These are phyloP conservation scores for Ypsolopha sequella DNA, from an alignment of 2,888 invertebrate species.

Conservation along the genomic window DNA sequence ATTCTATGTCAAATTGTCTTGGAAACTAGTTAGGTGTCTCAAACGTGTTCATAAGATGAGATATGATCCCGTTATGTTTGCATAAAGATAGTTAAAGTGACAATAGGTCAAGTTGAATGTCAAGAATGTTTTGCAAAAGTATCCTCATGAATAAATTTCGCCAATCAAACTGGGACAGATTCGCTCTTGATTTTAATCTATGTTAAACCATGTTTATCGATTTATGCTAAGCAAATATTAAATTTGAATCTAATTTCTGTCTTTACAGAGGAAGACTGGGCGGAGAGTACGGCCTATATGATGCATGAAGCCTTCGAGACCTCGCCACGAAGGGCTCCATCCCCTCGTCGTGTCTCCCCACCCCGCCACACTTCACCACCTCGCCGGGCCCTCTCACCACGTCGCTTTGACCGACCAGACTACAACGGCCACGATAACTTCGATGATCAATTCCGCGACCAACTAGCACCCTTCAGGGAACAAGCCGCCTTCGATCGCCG, in stretches of 20 bases:
- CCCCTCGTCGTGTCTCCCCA: slow-evolving; percentile 23
- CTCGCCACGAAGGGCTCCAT: slow-evolving; percentile 29
- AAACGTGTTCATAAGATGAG: slow-evolving; percentile 25
- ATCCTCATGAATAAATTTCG: slow-evolving; percentile 24
- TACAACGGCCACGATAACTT: slow-evolving; percentile 34
- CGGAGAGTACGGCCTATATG: slow-evolving; percentile 74
- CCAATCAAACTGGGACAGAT: slow-evolving; percentile 9
- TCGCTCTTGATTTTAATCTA: too few relatives aligned
- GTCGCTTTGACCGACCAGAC: slow-evolving; percentile 17
- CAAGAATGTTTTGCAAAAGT: slow-evolving; percentile 20
- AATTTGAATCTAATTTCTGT: slow-evolving; percentile 10
- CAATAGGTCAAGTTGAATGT: slow-evolving; percentile 31
- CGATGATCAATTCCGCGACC: slow-evolving; percentile 36
- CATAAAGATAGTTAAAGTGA: slow-evolving; percentile 25
- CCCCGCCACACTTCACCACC: slow-evolving; percentile 24
- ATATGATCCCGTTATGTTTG: slow-evolving; percentile 35
- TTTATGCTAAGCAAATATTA: too few relatives aligned
- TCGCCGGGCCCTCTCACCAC: slow-evolving; percentile 33
- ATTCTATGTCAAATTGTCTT: slow-evolving; percentile 41
- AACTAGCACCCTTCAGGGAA: slow-evolving; percentile 50
- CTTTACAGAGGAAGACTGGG: slow-evolving; percentile 83
- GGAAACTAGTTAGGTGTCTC: slow-evolving; percentile 30
- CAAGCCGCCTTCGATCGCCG: slow-evolving; percentile 47
- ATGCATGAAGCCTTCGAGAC: slow-evolving; percentile 70
- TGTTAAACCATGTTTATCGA: too few relatives aligned